Base-by-base conservation (phyloP, 2,888 invertebrate species). In the Meandrusa payeni region DNA sequence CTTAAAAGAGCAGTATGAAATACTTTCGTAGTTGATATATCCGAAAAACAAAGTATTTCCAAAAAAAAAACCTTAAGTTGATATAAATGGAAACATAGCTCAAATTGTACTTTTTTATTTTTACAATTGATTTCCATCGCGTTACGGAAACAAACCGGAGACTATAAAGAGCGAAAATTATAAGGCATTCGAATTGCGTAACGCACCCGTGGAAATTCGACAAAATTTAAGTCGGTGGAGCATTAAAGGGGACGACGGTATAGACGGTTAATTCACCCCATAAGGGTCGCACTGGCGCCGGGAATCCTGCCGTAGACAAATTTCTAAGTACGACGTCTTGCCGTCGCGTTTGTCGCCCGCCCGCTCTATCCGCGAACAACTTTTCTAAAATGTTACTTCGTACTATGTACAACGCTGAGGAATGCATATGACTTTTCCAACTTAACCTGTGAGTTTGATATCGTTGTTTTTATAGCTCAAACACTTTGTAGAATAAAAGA, bases 281-380 rank as follows among this genome's bases (percentile, higher is more conserved):
- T 83, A 83, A 85, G 87, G 86, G 86, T 78, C 82, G 77, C 64
- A 62, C 48, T 78, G 87, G 87, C 87, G 87, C 86, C 87, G 66
- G 53, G 47, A 67, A 77, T 86, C 85, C 80, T 82, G 74, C 79
- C 81, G 82, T 83, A 78, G 76, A 82, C 80, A 76, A 83, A 81
- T 76, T 77, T 81, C 78, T 81, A 76, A 80, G 77, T 79, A 76
- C 70, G 73, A 64, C 62, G 64, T 61, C 71, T 70, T 68, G 60
- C 61, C 57, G 59, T 59, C 58, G 61, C 57, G 59, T 59, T 60
- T 63, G 57, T 65, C 48, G 47, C 50, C 49, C 53, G 43, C 55
- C 49, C 52, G 57, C 51, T 51, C 50, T 52, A 24, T 10, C 50
- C 54, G 52, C 54, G 53, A 52, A 51, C 52, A 52, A 57, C 50